Base-by-base conservation (phyloP, 2,888 invertebrate genomes). In the Onthophagus sagittarius region DNA sequence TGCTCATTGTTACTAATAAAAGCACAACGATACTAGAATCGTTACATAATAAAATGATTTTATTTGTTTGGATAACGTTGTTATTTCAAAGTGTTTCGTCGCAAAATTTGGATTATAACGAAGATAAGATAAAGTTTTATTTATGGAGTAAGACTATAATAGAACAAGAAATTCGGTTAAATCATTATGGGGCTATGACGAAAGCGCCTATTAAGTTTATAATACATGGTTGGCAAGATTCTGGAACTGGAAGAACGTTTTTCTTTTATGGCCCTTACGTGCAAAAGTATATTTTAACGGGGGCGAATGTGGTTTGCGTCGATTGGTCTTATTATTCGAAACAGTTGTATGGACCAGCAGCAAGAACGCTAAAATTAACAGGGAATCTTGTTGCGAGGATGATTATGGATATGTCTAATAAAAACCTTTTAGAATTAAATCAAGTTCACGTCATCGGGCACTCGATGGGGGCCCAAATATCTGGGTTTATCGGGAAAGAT, bases 391-490 rank as follows among this genome's bases (percentile, higher is more conserved):
- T 67, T 1, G 67, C 67, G n/a, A 23, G 67, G 13, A 31, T 67
- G 23, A 67, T 67, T 32, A n/a, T 67, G 32, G 31, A 23, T 6
- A 23, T 67, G 31, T 13, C n/a, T 0, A 23, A 67, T 9, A 15
- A 23, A 9, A 11, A 31, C 9, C 15, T n/a, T 23, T 7, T 67
- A n/a, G n/a, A 23, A 7, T 71, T 78, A 7, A 53, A 78, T 15
- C 76, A 79, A 23, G 64, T 81, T 4, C 83, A 83, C 74, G 13
- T 83, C 14, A 78, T 83, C 11, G 83, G 82, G 0, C 83, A 83
- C 77, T 83, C 83, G 13, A 73, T 83, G 63, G 83, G 83, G 4
- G 76, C 81, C 0, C 83, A 83, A 74, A 75, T 83, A 32, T 80
- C 80, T 5, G 82, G 80, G 23, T 82, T 82, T 73, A 78, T 80